Conservation (phyloP, 2,113 vertebrate genomes). For the Athene noctua region DNA sequence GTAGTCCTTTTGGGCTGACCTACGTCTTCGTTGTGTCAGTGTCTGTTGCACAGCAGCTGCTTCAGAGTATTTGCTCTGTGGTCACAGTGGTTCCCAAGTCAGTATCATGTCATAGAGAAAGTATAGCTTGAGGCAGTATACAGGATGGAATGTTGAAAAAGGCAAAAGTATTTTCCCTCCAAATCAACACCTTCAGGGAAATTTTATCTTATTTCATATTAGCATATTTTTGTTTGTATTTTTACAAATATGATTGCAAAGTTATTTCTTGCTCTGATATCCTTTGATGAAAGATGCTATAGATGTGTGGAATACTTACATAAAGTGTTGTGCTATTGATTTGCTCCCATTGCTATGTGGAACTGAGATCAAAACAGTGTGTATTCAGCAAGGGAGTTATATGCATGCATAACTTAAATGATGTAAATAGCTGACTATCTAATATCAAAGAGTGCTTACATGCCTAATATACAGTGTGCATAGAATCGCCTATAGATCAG, state of each 20-base stretch:
- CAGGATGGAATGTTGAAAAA: not conserved
- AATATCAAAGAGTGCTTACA: constrained; percentile 21
- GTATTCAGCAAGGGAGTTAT: not conserved
- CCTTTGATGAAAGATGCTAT: not conserved
- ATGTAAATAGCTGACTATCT: not conserved
- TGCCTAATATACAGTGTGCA: not conserved
- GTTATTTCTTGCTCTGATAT: not conserved
- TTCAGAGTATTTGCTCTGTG: not conserved
- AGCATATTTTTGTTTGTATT: not conserved
- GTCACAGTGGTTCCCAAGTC: not conserved
- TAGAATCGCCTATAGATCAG: not conserved
- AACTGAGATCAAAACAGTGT: constrained; percentile 5
- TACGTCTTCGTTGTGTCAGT: not conserved
- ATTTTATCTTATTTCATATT: not conserved
- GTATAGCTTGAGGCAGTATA: not conserved
- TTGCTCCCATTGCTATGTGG: not conserved
- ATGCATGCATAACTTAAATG: not conserved
- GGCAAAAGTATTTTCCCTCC: not conserved
- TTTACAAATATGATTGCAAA: not conserved
- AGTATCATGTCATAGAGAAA: not conserved
- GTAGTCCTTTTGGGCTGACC: not conserved
- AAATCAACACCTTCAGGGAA: not conserved
- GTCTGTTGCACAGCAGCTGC: not conserved
- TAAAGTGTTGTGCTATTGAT: not conserved
- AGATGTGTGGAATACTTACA: not conserved